Conservation (phyloP, 1,140 invertebrate species). For the Varroa destructor region DNA sequence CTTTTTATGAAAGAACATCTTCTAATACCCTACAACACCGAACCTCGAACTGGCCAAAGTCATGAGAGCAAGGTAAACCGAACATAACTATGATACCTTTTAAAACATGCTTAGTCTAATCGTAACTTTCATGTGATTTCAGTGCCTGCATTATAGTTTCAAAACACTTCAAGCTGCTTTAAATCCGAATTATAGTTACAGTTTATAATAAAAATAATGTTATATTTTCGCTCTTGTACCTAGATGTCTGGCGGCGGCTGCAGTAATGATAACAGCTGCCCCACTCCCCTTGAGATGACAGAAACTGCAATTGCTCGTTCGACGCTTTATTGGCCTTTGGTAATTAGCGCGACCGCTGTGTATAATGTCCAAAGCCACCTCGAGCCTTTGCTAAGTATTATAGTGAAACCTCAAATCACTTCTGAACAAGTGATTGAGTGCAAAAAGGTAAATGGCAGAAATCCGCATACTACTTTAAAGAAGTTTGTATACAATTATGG, state of each 20-base stretch:
- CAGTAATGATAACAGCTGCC: conserved; percentile 54
- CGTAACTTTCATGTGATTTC: conserved; percentile 13
- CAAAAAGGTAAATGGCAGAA: conserved; percentile 51
- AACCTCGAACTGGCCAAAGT: not conserved
- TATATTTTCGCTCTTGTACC: not conserved
- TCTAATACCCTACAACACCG: conserved; percentile 25
- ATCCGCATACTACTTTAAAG: too few species aligned
- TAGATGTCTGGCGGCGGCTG: conserved; percentile 31
- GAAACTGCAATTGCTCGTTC: not conserved
- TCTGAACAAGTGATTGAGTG: conserved; percentile 75
- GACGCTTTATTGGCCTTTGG: conserved; percentile 83
- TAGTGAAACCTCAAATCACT: conserved; percentile 65
- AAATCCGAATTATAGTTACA: conserved; percentile 8
- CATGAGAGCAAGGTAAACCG: not conserved
- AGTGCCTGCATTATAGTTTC: not conserved
- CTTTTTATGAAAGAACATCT: conserved; percentile 35
- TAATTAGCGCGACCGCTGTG: conserved; percentile 72
- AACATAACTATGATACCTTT: not conserved
- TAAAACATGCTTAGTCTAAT: conserved; percentile 37
- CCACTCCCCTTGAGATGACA: conserved; percentile 42
- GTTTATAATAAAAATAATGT: conserved; percentile 26
- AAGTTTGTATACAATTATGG: too few species aligned
- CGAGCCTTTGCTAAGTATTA: conserved; percentile 60
- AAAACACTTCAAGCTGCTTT: not conserved
- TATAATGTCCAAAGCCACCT: conserved; percentile 70